Evolutionary conservation across 1,140 invertebrate genomes (phyloP).

Genomic region (Colletes latitarsis): DNA sequence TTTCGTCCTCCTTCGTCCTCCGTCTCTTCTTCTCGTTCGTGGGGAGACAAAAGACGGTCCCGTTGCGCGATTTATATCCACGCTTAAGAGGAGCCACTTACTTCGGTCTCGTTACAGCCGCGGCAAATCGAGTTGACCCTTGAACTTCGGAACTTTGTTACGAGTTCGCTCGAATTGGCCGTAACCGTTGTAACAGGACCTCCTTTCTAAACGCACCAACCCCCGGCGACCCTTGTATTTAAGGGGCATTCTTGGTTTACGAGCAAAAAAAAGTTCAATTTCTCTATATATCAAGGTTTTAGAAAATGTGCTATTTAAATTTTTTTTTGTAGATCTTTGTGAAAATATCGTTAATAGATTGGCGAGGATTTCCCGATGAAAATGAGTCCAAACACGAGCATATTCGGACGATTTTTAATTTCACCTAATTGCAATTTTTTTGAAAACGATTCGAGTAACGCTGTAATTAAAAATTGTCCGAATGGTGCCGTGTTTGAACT

Average conservation of each 20-base stretch:
- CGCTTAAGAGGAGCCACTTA: conserved; percentile 34
- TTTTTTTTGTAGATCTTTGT: too few species aligned
- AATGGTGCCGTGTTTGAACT: too few species aligned
- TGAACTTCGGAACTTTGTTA: conserved; percentile 65
- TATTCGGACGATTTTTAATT: too few species aligned
- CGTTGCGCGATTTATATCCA: conserved; percentile 40
- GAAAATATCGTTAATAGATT: too few species aligned
- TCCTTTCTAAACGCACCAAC: conserved; percentile 40
- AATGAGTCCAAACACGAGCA: too few species aligned
- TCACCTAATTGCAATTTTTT: too few species aligned
- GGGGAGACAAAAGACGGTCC: conserved; percentile 15
- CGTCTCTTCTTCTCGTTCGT: background rate
- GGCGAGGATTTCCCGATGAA: too few species aligned
- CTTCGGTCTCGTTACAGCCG: conserved; percentile 51
- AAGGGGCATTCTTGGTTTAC: background rate
- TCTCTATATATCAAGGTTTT: too few species aligned
- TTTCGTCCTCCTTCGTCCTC: background rate
- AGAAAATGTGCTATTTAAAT: too few species aligned
- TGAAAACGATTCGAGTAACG: too few species aligned
- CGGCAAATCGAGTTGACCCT: conserved; percentile 63
- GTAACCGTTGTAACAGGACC: conserved; percentile 54
- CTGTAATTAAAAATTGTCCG: too few species aligned
- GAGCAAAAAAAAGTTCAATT: too few species aligned
- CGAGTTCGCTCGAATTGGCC: conserved; percentile 55
- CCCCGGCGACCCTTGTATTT: conserved; percentile 44